phyloP scores from a whole-genome alignment of 2,888 invertebrate species.

The Drosophila affinis region DNA sequence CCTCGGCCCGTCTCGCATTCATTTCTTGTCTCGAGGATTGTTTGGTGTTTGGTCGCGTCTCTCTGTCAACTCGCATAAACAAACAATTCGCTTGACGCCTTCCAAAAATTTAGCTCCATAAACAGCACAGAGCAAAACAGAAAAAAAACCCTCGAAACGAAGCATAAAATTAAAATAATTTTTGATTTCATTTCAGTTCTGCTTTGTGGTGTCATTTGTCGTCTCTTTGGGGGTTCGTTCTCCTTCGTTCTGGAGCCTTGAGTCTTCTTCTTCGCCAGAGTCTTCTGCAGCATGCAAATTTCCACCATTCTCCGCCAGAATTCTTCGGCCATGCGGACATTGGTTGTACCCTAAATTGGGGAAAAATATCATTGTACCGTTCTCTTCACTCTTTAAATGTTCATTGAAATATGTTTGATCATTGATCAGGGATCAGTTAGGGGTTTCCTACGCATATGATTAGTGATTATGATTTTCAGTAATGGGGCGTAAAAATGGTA shows the following conservation, averaged over 20 bases:
- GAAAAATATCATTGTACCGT: too few relatives aligned
- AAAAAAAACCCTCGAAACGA: slow-evolving; percentile 31
- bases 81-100: slow-evolving; percentile 65
- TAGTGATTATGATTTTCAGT: too few relatives aligned
- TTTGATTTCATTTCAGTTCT: slow-evolving; percentile 47
- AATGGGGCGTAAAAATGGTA: too few relatives aligned
- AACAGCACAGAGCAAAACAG: slow-evolving; percentile 10
- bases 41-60: slow-evolving; percentile 41
- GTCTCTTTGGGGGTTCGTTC: slow-evolving; percentile 41
- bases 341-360: neutral
- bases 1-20: slow-evolving; percentile 52
- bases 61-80: slow-evolving; percentile 66
- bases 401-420: too few relatives aligned
- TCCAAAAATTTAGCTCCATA: slow-evolving; percentile 19
- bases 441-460: too few relatives aligned
- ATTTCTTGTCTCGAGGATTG: slow-evolving; percentile 60
- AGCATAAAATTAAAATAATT: slow-evolving; percentile 64
- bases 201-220: slow-evolving; percentile 67
- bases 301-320: slow-evolving; percentile 3
- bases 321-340: slow-evolving; percentile 23
- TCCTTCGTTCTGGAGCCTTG: slow-evolving; percentile 10
- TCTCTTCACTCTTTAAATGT: too few relatives aligned
- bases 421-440: too few relatives aligned
- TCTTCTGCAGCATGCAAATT: slow-evolving; percentile 68
- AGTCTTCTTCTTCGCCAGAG: slow-evolving; percentile 5